Conservation (phyloP, 1,140 invertebrate genomes). For the Gonatopus flavifemur region DNA sequence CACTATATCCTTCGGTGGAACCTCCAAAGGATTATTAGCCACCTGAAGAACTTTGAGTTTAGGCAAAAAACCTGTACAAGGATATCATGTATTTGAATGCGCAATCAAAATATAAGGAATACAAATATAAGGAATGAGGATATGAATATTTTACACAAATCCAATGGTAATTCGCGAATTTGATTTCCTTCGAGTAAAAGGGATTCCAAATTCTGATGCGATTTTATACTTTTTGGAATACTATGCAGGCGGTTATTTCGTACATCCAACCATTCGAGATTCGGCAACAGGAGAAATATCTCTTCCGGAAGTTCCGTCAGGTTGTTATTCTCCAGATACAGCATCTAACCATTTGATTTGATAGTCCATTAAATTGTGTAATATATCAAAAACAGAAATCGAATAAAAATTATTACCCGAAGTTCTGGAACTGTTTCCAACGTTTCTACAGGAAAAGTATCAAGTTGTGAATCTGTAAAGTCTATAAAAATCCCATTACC, state of each 20-base stretch:
- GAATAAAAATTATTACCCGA: constrained; percentile 23
- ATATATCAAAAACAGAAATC: neutral
- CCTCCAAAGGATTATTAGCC: constrained; percentile 57
- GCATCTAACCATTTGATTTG: constrained; percentile 47
- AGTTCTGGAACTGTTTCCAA: constrained; percentile 24
- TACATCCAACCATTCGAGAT: constrained; percentile 62
- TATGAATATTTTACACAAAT: constrained; percentile 54
- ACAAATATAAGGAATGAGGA: neutral
- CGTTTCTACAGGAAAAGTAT: constrained; percentile 30
- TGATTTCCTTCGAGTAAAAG: constrained; percentile 62
- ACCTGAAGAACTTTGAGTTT: constrained; percentile 60
- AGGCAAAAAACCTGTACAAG: constrained; percentile 36
- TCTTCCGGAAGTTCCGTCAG: constrained; percentile 55
- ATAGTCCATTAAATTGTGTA: neutral
- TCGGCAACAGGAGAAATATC: constrained; percentile 55
- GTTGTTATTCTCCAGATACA: constrained; percentile 62
- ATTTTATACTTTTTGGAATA: constrained; percentile 57
- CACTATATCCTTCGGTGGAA: constrained; percentile 56
- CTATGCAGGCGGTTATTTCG: constrained; percentile 59
- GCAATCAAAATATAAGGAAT: neutral
- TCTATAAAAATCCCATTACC: constrained; percentile 30
- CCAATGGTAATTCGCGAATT: constrained; percentile 58
- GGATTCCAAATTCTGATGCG: constrained; percentile 59
- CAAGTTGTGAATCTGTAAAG: constrained; percentile 23
- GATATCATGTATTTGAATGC: neutral